Evolutionary conservation across 2,888 invertebrate species (phyloP).

Genomic region (Acholoe squamosa): DNA sequence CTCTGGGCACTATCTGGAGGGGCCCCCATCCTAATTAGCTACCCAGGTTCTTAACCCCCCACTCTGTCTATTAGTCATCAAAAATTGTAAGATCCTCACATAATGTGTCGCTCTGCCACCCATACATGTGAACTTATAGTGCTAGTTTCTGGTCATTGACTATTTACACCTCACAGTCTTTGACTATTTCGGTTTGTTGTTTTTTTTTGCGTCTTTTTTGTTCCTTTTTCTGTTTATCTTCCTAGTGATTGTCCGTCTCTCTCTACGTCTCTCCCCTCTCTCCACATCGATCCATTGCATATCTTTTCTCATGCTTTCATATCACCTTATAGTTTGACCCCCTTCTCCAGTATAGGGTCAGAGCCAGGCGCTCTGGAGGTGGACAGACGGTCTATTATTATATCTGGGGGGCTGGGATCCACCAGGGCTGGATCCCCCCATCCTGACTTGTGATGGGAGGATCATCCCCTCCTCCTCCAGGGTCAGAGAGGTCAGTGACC

Average conservation of each 20-base stretch:
- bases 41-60: constrained; percentile 50
- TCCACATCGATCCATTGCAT: too few species aligned
- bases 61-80: constrained; percentile 57
- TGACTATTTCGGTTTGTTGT: too few species aligned
- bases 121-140: too few species aligned
- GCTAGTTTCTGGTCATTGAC: too few species aligned
- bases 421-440: not conserved
- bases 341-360: not conserved
- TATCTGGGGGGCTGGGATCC: constrained; percentile 16
- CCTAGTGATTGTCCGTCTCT: too few species aligned
- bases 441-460: constrained; percentile 31
- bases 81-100: not conserved
- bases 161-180: too few species aligned
- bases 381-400: constrained; percentile 22
- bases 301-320: too few species aligned
- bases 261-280: too few species aligned
- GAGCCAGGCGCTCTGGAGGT: not conserved
- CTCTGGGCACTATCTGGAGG: not conserved
- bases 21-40: constrained; percentile 22
- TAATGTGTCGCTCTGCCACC: too few species aligned
- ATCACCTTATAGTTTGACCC: not conserved
- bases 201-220: too few species aligned
- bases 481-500: not conserved
- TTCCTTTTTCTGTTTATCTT: too few species aligned
- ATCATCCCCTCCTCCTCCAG: constrained; percentile 6